These are phyloP conservation scores for Drosophila kambysellisi DNA, from an alignment of 2,888 invertebrate genomes.

Conservation along the genomic window DNA sequence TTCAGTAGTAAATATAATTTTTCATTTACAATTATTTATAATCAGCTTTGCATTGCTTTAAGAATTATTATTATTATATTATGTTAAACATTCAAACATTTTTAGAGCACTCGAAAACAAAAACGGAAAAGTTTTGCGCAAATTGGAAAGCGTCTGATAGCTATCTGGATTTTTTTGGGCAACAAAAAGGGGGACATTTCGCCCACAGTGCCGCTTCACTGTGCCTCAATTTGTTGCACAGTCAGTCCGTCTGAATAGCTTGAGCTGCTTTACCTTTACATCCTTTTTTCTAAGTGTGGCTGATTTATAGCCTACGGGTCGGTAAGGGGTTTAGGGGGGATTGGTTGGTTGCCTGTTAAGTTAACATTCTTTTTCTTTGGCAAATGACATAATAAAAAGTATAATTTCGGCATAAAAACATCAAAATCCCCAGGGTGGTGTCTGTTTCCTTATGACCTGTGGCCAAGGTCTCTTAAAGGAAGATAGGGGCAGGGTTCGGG, in stretches of 20 bases:
- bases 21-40: not conserved
- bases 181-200: not conserved
- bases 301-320: slow-evolving; percentile 58
- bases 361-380: slow-evolving; percentile 37
- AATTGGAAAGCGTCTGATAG: not conserved
- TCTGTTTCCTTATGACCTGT: slow-evolving; percentile 14
- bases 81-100: too few species aligned
- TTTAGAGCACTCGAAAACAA: too few species aligned
- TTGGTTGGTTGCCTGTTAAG: slow-evolving; percentile 51
- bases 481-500: not conserved
- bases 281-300: slow-evolving; percentile 62
- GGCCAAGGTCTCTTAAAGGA: not conserved
- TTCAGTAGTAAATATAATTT: not conserved
- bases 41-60: not conserved
- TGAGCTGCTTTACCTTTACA: slow-evolving; percentile 31
- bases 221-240: slow-evolving; percentile 18
- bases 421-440: slow-evolving; percentile 63
- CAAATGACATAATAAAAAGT: slow-evolving; percentile 75
- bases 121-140: not conserved
- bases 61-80: not conserved
- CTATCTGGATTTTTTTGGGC: not conserved
- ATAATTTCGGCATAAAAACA: slow-evolving; percentile 75
- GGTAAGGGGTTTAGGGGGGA: not conserved
- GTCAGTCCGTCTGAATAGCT: slow-evolving; percentile 18
- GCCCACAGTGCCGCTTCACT: not conserved